phyloP scores from a whole-genome alignment of 2,113 vertebrate genomes.

The Embiotoca jacksoni region DNA sequence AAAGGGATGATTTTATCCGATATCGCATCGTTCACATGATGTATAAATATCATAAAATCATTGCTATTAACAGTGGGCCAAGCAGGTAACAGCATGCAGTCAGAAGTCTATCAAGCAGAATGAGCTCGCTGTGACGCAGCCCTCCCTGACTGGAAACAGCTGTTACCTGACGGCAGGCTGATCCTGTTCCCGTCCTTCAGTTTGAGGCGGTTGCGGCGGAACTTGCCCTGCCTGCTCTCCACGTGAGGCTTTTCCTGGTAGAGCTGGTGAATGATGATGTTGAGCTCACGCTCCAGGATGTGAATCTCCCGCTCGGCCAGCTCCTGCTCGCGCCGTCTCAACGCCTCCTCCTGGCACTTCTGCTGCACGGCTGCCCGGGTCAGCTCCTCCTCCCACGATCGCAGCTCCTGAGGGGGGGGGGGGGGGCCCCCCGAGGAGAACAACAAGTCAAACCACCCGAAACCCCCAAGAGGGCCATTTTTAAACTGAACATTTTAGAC shows the following conservation, averaged over 20 bases:
- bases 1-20: too few species aligned
- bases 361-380: slow-evolving; percentile 93
- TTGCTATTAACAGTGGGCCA: too few species aligned
- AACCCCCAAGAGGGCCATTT: too few species aligned
- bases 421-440: too few species aligned
- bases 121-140: neutral
- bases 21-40: too few species aligned
- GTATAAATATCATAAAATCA: too few species aligned
- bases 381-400: slow-evolving; percentile 97
- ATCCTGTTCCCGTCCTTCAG: slow-evolving; percentile 96
- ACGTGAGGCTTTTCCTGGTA: slow-evolving; percentile 97
- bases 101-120: neutral
- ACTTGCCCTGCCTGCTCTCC: slow-evolving; percentile 96
- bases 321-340: slow-evolving; percentile 93
- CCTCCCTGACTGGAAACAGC: neutral
- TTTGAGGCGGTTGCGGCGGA: slow-evolving; percentile 93
- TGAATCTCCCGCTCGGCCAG: slow-evolving; percentile 96
- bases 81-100: too few species aligned
- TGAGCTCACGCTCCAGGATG: slow-evolving; percentile 95
- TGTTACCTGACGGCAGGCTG: slow-evolving; percentile 93
- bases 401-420: slow-evolving; percentile 87
- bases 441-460: too few species aligned
- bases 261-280: slow-evolving; percentile 98
- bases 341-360: slow-evolving; percentile 95
- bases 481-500: too few species aligned